These are phyloP conservation scores for Torymus aiolomorphi DNA, from an alignment of 2,888 invertebrate species.

Conservation along the genomic window DNA sequence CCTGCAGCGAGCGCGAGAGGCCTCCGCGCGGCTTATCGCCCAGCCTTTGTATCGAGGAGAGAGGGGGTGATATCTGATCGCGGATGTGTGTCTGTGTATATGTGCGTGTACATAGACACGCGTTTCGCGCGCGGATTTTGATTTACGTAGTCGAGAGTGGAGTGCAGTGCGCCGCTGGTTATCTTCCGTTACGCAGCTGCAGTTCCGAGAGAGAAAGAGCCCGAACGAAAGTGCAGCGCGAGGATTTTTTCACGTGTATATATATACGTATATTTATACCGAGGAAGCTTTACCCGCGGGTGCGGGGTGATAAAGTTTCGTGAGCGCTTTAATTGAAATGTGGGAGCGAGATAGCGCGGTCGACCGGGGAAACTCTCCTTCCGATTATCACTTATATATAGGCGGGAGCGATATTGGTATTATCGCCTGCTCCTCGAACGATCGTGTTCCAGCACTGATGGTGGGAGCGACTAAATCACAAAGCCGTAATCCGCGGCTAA, in stretches of 20 bases:
- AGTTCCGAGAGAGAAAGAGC: neutral
- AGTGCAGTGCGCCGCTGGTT: neutral
- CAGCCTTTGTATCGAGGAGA: too few species aligned
- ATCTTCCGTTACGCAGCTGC: slow-evolving; percentile 23
- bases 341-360: too few species aligned
- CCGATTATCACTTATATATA: too few species aligned
- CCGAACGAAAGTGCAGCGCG: neutral
- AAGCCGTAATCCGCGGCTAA: slow-evolving; percentile 1
- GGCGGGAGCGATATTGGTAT: too few species aligned
- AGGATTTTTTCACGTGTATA: neutral
- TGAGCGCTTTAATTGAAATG: too few species aligned
- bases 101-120: too few species aligned
- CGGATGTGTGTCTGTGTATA: neutral
- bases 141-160: slow-evolving; percentile 18
- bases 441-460: too few species aligned
- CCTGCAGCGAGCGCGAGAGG: neutral
- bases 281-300: neutral
- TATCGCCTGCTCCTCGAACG: too few species aligned
- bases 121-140: slow-evolving; percentile 3
- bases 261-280: too few species aligned
- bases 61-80: slow-evolving; percentile 13
- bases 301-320: too few species aligned
- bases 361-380: too few species aligned
- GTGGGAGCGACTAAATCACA: too few species aligned
- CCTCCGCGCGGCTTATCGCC: neutral